These are phyloP conservation scores for Belonocnema kinseyi DNA, from an alignment of 1,140 invertebrate genomes.

Conservation along the genomic window DNA sequence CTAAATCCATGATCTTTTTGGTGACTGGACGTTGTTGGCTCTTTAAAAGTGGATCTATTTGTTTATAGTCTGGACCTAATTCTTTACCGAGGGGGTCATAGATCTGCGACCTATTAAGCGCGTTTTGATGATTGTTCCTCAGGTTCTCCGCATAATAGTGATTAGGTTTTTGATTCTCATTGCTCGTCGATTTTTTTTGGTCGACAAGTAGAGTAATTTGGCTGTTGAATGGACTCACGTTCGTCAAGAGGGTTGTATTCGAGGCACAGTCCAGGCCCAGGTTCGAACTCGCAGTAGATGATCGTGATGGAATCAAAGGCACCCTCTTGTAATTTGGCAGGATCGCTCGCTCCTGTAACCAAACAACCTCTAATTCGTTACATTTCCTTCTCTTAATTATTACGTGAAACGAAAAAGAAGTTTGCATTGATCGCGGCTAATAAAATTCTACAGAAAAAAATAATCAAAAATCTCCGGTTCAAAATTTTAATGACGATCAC, in stretches of 20 bases:
- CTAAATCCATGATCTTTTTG: conserved; percentile 44
- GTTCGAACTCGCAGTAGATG: conserved; percentile 74
- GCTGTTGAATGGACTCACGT: conserved; percentile 75
- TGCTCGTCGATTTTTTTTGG: conserved; percentile 41
- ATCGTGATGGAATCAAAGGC: conserved; percentile 54
- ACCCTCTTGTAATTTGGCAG: conserved; percentile 69
- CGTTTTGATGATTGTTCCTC: conserved; percentile 62
- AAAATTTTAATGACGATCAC: no score
- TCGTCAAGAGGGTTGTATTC: conserved; percentile 76
- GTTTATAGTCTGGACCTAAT: conserved; percentile 62
- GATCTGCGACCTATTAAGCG: conserved; percentile 58
- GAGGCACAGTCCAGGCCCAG: conserved; percentile 78
- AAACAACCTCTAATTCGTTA: conserved; percentile 34
- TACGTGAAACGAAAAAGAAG: not conserved
- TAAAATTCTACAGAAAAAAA: no score
- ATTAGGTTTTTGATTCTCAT: conserved; percentile 4
- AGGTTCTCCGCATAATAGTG: conserved; percentile 71
- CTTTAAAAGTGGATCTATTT: conserved; percentile 62
- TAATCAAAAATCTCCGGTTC: no score
- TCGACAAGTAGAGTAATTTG: conserved; percentile 64
- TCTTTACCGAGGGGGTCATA: conserved; percentile 61
- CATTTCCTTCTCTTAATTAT: not conserved
- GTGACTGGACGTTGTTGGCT: conserved; percentile 43
- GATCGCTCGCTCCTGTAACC: conserved; percentile 65
- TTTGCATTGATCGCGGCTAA: not conserved